Evolutionary conservation across 2,113 vertebrate species (phyloP).

Genomic region (Penelope pileata): DNA sequence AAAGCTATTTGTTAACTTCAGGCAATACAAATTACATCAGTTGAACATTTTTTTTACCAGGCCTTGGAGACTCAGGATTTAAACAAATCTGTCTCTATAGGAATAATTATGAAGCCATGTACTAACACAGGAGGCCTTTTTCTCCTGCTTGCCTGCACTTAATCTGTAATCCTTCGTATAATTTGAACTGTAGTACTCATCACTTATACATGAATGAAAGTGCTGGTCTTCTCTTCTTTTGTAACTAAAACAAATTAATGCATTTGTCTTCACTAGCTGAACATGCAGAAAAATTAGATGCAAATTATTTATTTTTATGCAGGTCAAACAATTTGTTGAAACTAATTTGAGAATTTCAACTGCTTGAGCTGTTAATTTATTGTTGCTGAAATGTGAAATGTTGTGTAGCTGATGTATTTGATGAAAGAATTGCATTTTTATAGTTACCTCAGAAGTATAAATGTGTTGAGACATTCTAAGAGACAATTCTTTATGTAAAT

Average conservation of each 20-base stretch:
- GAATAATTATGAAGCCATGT: constrained; percentile 20
- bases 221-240: constrained; percentile 52
- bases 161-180: constrained; percentile 63
- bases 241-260: constrained; percentile 69
- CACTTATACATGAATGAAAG: constrained; percentile 61
- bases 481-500: neutral
- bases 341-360: constrained; percentile 58
- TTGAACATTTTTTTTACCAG: neutral
- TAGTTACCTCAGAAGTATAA: neutral
- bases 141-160: constrained; percentile 23
- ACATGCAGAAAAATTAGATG: constrained; percentile 46
- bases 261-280: constrained; percentile 75
- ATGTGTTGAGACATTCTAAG: neutral
- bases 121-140: constrained; percentile 15
- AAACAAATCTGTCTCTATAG: neutral
- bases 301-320: constrained; percentile 68
- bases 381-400: constrained; percentile 30
- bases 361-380: constrained; percentile 53
- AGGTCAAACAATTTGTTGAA: constrained; percentile 63
- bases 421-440: neutral
- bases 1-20: neutral
- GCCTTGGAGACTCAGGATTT: neutral
- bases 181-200: constrained; percentile 67
- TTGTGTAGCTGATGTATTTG: constrained; percentile 12
- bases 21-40: neutral